Evolutionary conservation across 37 sponge, comb jelly and placozoan species (phyloP).

Genomic region (Theonella swinhoei): DNA sequence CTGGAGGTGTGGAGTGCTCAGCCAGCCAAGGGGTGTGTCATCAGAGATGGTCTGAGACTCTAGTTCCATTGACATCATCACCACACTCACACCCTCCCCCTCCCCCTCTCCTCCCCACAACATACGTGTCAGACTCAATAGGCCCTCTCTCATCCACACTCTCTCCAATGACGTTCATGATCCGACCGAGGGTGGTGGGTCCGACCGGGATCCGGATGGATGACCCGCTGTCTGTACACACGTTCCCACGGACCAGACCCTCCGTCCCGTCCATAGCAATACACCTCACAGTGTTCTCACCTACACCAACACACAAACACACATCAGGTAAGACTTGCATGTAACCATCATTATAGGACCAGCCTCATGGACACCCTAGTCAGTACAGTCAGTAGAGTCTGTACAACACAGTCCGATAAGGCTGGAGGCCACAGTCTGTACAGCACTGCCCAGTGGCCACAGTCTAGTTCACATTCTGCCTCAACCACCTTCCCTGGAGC

Average conservation of each 20-base stretch:
- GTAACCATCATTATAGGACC: neutral
- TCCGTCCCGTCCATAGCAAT: constrained; percentile 99
- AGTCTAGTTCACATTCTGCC: no score
- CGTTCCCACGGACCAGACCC: constrained; percentile 92
- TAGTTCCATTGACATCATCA: neutral
- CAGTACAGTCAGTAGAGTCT: neutral
- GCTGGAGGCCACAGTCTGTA: no score
- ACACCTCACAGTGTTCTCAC: constrained; percentile 96
- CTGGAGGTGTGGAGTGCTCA: no score
- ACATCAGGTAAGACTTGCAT: no score
- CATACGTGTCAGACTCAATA: constrained; percentile 74
- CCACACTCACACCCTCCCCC: neutral
- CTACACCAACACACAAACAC: constrained; percentile 42
- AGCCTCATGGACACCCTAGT: neutral
- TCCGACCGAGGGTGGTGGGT: constrained; percentile 96
- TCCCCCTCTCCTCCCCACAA: neutral
- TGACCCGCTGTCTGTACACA: constrained; percentile 79
- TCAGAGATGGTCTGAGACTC: no score
- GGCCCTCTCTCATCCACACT: constrained; percentile 99
- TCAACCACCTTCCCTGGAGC: no score
- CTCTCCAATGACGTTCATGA: constrained; percentile 99
- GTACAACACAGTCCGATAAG: no score
- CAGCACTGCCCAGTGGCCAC: no score
- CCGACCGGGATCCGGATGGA: constrained; percentile 97
- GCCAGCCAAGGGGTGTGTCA: no score